Base-by-base conservation (phyloP, 2,113 vertebrate genomes). In the Heloderma charlesbogerti region DNA sequence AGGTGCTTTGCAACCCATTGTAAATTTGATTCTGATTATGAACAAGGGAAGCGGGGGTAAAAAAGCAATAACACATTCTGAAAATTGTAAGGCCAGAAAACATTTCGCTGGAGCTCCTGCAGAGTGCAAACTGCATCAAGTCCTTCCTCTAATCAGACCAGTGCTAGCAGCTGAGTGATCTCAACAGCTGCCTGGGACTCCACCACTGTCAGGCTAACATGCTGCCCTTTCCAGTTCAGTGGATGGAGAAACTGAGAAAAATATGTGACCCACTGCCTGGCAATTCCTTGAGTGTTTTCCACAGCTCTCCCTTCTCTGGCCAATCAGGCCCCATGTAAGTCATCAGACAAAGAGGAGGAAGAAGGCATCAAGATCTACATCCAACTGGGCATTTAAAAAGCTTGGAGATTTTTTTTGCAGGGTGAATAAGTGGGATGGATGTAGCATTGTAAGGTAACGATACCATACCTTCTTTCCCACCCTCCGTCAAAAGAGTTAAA, bases 1-100 rank as follows among this genome's bases (percentile, higher is more conserved):
- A 71, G 86, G 85, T 63, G 74, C 87, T 92, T 89, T 90, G 91
- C 92, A 87, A 60, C n/a, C 91, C 90, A 92, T 89, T 88, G 48
- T 86, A 95, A 93, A 94, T 94, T 81, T 87, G 90, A 92, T 94
- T 79, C 88, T 91, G 79, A 7, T 34, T 66, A 88, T 72, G 86
- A 74, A 72, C 94, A 90, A 88, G 84, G n/a, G n/a, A n/a, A n/a
- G n/a, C n/a, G n/a, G 77, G 86, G 86, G 57, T 94, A 92, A 89
- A 91, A 54, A 79, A 80, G 45, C 25, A 45, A 29, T 6, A 13
- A n/a, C 6, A 57, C 31, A 18, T 29, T 57, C 60, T 69, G 43
- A 18, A 67, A 29, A 51, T 88, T 45, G 22, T 43, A 54, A 67
- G 45, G 72, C 45, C 43, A 77, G 43, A 37, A 34, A 84, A 43